Conservation (phyloP, 1,140 invertebrate genomes). For the Pseudoatta argentina region DNA sequence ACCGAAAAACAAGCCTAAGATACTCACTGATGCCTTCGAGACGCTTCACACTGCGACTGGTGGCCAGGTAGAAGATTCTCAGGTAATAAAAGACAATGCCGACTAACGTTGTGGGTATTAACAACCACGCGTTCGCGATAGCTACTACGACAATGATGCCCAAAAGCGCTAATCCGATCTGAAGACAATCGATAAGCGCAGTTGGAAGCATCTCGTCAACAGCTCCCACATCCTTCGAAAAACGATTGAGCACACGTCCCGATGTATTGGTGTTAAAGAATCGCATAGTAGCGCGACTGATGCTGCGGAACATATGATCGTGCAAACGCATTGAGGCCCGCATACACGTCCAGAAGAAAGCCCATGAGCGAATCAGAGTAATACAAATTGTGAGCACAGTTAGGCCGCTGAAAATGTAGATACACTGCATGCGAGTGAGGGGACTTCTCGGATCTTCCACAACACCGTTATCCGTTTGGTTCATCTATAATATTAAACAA, state of each 20-base stretch:
- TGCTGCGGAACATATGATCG: constrained; percentile 93
- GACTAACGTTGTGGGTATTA: constrained; percentile 88
- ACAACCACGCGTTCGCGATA: constrained; percentile 88
- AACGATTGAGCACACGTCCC: constrained; percentile 87
- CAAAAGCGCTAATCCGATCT: constrained; percentile 87
- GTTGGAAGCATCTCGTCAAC: constrained; percentile 90
- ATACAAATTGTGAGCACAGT: constrained; percentile 88
- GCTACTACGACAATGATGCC: constrained; percentile 90
- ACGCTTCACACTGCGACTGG: constrained; percentile 90
- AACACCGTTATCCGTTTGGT: neutral
- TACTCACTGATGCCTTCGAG: constrained; percentile 90
- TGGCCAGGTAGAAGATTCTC: constrained; percentile 89
- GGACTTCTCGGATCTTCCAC: constrained; percentile 72
- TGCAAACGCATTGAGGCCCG: constrained; percentile 92
- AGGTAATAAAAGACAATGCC: constrained; percentile 88
- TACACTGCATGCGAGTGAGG: constrained; percentile 82
- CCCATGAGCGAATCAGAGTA: constrained; percentile 88
- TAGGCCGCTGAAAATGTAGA: constrained; percentile 88
- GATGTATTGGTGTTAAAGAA: constrained; percentile 96
- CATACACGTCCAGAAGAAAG: constrained; percentile 93
- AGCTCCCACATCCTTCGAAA: constrained; percentile 89
- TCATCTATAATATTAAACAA: constrained; percentile 35
- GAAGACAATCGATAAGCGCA: constrained; percentile 88
- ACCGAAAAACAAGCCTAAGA: neutral
- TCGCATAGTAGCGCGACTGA: constrained; percentile 93